Base-by-base conservation (phyloP, 2,888 invertebrate genomes). In the Rhagonycha lutea region DNA sequence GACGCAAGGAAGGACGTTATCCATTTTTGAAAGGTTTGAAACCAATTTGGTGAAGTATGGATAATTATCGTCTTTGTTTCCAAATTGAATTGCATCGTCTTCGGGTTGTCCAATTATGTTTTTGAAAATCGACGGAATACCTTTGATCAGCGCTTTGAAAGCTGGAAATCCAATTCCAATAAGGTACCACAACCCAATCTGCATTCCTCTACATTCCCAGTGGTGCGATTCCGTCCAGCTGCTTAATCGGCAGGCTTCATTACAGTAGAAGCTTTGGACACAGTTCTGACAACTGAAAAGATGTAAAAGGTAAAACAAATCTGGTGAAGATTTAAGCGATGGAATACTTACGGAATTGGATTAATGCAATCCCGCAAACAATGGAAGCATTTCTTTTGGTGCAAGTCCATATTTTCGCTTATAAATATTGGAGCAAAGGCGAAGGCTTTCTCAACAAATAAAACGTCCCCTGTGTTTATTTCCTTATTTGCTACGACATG, bases 391-490 rank as follows among this genome's bases (percentile, higher is more conserved):
- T 85, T 86, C 62, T 90, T 86, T 14, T 83, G 81, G 84, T 91
- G 86, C 80, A 88, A 87, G 28, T 87, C 84, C 78, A 88, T 87
- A 81, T 88, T 85, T 75, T 91, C 90, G 10, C 90, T 89, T 12
- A 71, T 47, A 11, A 91, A 90, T 85, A 93, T 85, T 78, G 92
- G 90, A 2, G 96, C 94, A 86, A 95, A 94, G 1, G 95, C 92
- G 85, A 93, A 94, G 0, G 97, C 94, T 81, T 92, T 91, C 86
- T 98, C 98, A 0, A 92, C 90, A 85, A 96, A 94, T 61, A 98
- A 86, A 0, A 94, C 89, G 81, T 95, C 93, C 0, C 95, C 95
- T 68, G 90, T 89, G 9, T 88, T 86, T 3, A 94, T 89, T 32
- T 88, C 85, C 76, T 89, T 88, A 11, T 88, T 90, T 0, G 94